Evolutionary conservation across 2,797 vertebrate genomes (phyloP).

Genomic region (Sebastes aleutianus): DNA sequence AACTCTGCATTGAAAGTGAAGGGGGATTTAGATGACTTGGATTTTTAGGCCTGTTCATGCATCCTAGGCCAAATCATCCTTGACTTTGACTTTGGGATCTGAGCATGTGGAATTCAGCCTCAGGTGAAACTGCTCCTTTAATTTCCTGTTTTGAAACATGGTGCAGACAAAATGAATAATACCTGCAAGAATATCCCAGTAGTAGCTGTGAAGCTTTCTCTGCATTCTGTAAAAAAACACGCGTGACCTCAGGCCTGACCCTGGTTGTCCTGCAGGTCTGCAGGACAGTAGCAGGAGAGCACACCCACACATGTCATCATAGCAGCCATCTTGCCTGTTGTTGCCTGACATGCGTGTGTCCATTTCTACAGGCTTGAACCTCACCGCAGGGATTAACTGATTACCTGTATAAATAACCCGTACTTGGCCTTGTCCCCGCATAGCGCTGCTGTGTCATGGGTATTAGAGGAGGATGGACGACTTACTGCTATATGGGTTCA

Average conservation of each 20-base stretch:
- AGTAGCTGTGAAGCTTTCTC: neutral
- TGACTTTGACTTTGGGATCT: slow-evolving; percentile 8
- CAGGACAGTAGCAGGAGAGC: neutral
- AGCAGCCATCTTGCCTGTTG: slow-evolving; percentile 44
- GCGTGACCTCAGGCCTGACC: neutral
- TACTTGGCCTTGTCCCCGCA: slow-evolving; percentile 47
- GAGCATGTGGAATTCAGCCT: slow-evolving; percentile 56
- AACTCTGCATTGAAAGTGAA: neutral
- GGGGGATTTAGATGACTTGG: neutral
- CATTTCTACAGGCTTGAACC: slow-evolving; percentile 43
- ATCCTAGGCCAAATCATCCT: neutral
- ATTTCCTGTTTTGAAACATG: slow-evolving; percentile 36
- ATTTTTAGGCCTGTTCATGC: neutral
- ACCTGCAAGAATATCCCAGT: neutral
- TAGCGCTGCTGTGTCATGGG: slow-evolving; percentile 62
- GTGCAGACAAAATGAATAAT: neutral
- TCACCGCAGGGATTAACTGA: slow-evolving; percentile 69
- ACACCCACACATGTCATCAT: neutral
- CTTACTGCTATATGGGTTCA: neutral
- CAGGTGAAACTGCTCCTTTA: slow-evolving; percentile 35
- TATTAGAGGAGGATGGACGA: slow-evolving; percentile 33
- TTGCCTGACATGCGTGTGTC: slow-evolving; percentile 44
- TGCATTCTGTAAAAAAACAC: neutral
- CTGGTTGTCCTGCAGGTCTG: neutral
- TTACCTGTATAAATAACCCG: slow-evolving; percentile 79